These are phyloP conservation scores for Umimayanthus kanabou DNA, from an alignment of 92 coral and sea anemone genomes.

Conservation along the genomic window DNA sequence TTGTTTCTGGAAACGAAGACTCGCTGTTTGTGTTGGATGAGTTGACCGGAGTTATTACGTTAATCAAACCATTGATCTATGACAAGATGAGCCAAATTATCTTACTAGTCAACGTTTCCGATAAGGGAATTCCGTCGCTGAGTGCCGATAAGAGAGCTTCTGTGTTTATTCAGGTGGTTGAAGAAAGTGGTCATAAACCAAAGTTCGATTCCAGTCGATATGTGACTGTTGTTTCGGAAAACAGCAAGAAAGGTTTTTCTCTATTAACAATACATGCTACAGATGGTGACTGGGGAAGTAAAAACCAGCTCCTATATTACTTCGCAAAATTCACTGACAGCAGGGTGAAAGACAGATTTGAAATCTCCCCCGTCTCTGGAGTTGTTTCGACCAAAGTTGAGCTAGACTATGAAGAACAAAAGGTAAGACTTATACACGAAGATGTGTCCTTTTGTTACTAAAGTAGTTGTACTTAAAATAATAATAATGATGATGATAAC, in stretches of 20 bases:
- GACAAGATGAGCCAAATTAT: conserved; percentile 32
- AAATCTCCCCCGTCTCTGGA: conserved; percentile 43
- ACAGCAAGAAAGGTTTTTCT: conserved; percentile 45
- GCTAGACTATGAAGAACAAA: conserved; percentile 53
- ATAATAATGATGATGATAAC: not conserved
- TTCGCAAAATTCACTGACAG: conserved; percentile 45
- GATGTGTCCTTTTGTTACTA: not conserved
- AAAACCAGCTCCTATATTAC: conserved; percentile 34
- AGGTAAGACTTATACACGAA: conserved; percentile 30
- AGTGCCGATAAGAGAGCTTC: conserved; percentile 38
- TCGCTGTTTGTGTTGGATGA: conserved; percentile 44
- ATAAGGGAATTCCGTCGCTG: conserved; percentile 50
- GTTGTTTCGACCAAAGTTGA: conserved; percentile 41
- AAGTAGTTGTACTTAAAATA: too few relatives aligned
- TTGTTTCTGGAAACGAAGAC: conserved; percentile 52
- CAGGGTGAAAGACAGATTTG: conserved; percentile 35
- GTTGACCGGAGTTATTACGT: conserved; percentile 36
- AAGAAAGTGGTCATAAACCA: conserved; percentile 52
- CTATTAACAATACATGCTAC: conserved; percentile 50
- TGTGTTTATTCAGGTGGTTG: conserved; percentile 41
- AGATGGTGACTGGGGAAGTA: conserved; percentile 37
- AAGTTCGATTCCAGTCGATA: conserved; percentile 49
- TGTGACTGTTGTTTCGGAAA: conserved; percentile 45
- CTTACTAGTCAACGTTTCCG: conserved; percentile 46
- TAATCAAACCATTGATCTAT: conserved; percentile 38